Evolutionary conservation across 2,113 vertebrate genomes (phyloP).

Genomic region (Scomber scombrus): DNA sequence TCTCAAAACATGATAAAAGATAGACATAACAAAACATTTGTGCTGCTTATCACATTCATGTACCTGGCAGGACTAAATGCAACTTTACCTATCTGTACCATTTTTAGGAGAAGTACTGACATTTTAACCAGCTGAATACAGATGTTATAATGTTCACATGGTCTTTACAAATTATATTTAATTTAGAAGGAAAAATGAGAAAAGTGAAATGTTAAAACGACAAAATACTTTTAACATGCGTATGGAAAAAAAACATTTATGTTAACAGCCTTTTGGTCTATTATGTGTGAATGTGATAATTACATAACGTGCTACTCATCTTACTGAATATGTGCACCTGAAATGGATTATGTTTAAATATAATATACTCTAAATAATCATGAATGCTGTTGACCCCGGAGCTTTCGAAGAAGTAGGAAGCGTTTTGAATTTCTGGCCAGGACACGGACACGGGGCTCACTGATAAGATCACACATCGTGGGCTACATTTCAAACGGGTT

Average conservation of each 20-base stretch:
- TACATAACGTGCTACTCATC: background rate
- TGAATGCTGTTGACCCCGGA: slow-evolving; percentile 11
- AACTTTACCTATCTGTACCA: background rate
- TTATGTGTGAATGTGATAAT: background rate
- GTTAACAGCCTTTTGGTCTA: background rate
- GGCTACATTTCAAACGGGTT: slow-evolving; percentile 88
- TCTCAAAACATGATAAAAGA: background rate
- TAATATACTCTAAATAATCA: background rate
- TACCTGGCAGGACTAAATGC: background rate
- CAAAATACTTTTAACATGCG: background rate
- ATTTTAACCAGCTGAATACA: too few relatives aligned
- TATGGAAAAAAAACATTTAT: background rate
- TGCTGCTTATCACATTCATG: background rate
- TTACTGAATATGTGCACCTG: background rate
- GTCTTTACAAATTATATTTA: background rate
- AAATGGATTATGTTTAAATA: slow-evolving; percentile 31
- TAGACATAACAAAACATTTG: background rate
- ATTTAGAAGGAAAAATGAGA: background rate
- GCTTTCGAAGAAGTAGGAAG: slow-evolving; percentile 86
- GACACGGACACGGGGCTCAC: slow-evolving; percentile 77
- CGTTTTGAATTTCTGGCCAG: slow-evolving; percentile 87
- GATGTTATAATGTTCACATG: background rate
- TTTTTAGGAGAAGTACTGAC: too few relatives aligned
- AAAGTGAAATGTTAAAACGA: background rate
- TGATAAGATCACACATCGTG: slow-evolving; percentile 87